A percentile compares a stretch with the other conserved stretches of the same genome.
phyloP scores from a whole-genome alignment of 2,113 vertebrate species.

The Monarcha castaneiventris region DNA sequence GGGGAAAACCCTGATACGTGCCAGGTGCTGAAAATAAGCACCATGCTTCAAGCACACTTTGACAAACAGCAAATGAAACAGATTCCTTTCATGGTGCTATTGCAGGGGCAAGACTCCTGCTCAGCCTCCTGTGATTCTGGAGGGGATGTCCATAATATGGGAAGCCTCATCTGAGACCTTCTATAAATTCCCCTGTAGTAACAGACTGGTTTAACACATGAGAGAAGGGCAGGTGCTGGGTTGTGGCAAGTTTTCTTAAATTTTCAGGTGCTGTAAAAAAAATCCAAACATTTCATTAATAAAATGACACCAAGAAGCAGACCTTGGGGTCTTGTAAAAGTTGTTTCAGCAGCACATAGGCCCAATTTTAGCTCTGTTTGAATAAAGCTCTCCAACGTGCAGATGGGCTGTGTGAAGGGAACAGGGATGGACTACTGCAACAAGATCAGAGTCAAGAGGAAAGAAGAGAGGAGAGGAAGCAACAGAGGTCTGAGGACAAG shows the following conservation, averaged over 20 bases:
- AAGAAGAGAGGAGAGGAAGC: not conserved
- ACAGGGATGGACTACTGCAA: not conserved
- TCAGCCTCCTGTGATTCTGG: not conserved
- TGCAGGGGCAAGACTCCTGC: not conserved
- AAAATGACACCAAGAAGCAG: not conserved
- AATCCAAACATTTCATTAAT: not conserved
- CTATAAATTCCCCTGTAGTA: not conserved
- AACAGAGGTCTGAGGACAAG: not conserved
- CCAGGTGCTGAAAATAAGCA: not conserved
- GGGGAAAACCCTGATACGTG: not conserved
- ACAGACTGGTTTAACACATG: not conserved
- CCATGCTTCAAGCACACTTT: not conserved
- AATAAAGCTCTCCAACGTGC: not conserved
- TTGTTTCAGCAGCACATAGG: not conserved
- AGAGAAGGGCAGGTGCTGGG: not conserved
- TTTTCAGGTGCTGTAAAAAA: not conserved
- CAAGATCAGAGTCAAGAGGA: not conserved
- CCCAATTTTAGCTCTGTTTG: not conserved
- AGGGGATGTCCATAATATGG: not conserved
- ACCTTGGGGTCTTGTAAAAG: not conserved
- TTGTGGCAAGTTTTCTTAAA: not conserved
- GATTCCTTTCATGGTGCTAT: not conserved
- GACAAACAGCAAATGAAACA: not conserved
- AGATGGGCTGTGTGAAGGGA: not conserved
- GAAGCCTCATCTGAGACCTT: fast-evolving